phyloP scores from a whole-genome alignment of 2,888 invertebrate species.

The Tachystola acroxantha region DNA sequence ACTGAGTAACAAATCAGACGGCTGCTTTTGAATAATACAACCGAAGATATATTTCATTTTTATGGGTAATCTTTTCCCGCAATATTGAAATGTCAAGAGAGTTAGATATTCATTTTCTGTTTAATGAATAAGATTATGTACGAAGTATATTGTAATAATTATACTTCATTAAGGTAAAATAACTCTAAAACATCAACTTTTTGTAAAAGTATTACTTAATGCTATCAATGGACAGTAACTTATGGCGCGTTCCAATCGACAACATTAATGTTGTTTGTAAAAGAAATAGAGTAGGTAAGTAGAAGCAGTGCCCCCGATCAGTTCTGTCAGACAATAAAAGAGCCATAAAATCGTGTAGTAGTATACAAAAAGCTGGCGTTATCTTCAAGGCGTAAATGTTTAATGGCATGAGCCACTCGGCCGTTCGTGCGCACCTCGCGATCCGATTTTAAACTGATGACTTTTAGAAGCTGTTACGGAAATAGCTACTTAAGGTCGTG shows the following conservation, averaged over 20 bases:
- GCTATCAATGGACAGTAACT: too few species aligned
- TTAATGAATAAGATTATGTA: too few species aligned
- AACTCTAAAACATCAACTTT: too few species aligned
- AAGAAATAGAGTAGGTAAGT: constrained; percentile 47
- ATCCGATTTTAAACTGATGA: constrained; percentile 71
- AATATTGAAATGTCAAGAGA: too few species aligned
- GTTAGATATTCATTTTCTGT: too few species aligned
- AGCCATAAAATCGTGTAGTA: constrained; percentile 57
- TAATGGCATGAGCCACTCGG: constrained; percentile 55
- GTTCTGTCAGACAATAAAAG: constrained; percentile 64
- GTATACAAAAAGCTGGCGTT: constrained; percentile 63
- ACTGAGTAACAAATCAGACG: constrained; percentile 9
- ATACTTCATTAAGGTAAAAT: too few species aligned
- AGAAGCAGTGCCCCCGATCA: constrained; percentile 43
- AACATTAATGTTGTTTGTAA: constrained; percentile 47
- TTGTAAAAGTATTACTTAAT: too few species aligned
- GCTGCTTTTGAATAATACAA: constrained; percentile 11
- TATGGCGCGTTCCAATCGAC: constrained; percentile 21
- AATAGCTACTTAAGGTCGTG: constrained; percentile 60
- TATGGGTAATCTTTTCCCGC: not conserved
- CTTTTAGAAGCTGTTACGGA: constrained; percentile 58
- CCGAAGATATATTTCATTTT: constrained; percentile 2
- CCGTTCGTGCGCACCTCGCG: constrained; percentile 45
- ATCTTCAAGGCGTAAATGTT: constrained; percentile 68
- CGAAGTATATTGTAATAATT: too few species aligned